These are phyloP conservation scores for Ectropis crepuscularia DNA, from an alignment of 2,888 invertebrate genomes.

Conservation along the genomic window DNA sequence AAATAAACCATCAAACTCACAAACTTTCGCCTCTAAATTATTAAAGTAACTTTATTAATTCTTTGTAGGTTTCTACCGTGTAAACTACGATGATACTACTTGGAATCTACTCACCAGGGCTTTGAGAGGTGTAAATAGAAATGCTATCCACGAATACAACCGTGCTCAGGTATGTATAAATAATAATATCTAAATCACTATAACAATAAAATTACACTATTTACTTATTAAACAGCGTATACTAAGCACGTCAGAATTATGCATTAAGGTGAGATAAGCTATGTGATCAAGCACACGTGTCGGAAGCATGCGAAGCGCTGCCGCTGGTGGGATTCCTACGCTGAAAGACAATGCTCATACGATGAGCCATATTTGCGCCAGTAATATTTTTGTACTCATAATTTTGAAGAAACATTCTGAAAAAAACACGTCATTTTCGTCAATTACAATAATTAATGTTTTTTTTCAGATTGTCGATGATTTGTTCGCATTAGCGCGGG, in stretches of 20 bases:
- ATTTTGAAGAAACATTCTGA: too few species aligned
- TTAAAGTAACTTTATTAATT: not conserved
- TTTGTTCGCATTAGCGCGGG: conserved; percentile 84
- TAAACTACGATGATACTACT: conserved; percentile 84
- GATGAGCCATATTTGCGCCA: too few species aligned
- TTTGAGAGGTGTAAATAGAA: conserved; percentile 66
- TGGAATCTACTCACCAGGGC: conserved; percentile 84
- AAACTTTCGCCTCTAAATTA: not conserved
- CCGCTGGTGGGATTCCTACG: too few species aligned
- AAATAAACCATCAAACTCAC: not conserved
- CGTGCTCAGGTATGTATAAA: conserved; percentile 85
- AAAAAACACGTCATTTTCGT: too few species aligned
- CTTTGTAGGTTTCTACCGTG: conserved; percentile 84
- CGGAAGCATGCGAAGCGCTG: too few species aligned
- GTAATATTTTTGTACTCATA: not conserved
- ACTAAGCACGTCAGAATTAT: too few species aligned
- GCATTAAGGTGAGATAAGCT: too few species aligned
- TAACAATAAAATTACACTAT: not conserved
- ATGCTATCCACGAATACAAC: conserved; percentile 85
- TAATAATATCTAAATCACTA: not conserved
- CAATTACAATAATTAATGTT: not conserved
- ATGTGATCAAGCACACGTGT: too few species aligned
- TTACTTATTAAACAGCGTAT: not conserved
- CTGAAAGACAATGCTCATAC: too few species aligned
- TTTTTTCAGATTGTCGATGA: conserved; percentile 85